Evolutionary conservation across 2,113 vertebrate species (phyloP).

Genomic region (Platichthys flesus): DNA sequence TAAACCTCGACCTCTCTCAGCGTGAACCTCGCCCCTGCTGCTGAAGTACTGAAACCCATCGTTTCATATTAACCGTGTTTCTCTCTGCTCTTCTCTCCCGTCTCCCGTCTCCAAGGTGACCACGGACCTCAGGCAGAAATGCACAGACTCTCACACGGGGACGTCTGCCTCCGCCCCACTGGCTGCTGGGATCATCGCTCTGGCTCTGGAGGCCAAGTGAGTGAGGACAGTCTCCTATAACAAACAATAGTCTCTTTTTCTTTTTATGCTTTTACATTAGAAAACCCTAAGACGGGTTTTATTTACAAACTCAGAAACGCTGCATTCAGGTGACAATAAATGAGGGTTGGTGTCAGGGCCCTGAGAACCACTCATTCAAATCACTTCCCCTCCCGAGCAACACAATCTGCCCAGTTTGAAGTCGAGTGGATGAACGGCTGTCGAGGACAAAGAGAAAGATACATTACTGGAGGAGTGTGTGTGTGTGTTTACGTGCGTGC

Average conservation of each 20-base stretch:
- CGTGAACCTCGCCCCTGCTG: conserved; percentile 20
- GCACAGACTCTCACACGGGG: conserved; percentile 82
- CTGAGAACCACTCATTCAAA: neutral
- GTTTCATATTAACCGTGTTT: conserved; percentile 36
- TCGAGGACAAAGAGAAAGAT: neutral
- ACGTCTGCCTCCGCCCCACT: conserved; percentile 82
- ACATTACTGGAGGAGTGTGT: neutral
- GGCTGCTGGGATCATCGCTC: conserved; percentile 82
- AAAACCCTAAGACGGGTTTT: neutral
- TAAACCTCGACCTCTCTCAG: conserved; percentile 16
- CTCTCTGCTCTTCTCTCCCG: conserved; percentile 1
- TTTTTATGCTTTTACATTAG: neutral
- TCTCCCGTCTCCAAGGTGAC: conserved; percentile 77
- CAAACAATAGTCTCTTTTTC: neutral
- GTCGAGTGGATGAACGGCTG: neutral
- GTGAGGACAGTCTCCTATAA: conserved; percentile 35
- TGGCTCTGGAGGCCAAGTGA: conserved; percentile 83
- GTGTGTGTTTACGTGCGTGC: neutral
- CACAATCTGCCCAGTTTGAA: neutral
- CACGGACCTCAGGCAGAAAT: conserved; percentile 82
- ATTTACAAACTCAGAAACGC: neutral
- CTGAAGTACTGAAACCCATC: conserved; percentile 26
- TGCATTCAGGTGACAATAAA: neutral
- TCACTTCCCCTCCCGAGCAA: neutral
- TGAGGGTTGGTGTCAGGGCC: neutral